These are phyloP conservation scores for Tenrec ecaudatus DNA, from an alignment of 2,113 vertebrate species.

Conservation along the genomic window DNA sequence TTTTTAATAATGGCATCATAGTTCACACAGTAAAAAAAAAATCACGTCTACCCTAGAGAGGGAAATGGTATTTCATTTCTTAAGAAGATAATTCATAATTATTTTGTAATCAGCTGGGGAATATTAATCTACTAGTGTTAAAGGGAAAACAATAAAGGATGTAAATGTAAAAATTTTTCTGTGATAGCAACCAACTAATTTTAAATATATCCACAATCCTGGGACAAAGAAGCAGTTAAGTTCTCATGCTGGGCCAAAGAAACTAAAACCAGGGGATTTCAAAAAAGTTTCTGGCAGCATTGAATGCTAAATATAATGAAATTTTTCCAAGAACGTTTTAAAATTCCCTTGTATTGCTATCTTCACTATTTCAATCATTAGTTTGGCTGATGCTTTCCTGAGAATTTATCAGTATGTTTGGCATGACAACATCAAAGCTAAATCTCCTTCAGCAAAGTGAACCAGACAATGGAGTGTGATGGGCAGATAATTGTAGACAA, in stretches of 20 bases:
- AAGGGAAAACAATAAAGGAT: conserved; percentile 11
- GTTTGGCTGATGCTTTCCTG: background rate
- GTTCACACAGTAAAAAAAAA: background rate
- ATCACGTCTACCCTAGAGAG: background rate
- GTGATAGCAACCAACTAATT: background rate
- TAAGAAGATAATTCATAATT: background rate
- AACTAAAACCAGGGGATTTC: background rate
- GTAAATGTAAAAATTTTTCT: background rate
- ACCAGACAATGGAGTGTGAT: background rate
- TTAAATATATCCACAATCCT: background rate
- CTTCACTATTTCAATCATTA: background rate
- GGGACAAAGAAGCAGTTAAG: background rate
- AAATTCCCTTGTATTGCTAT: background rate
- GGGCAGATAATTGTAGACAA: background rate
- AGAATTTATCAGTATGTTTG: background rate
- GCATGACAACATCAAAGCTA: background rate
- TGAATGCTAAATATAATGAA: no score
- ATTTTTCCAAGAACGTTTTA: no score
- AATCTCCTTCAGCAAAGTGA: conserved; percentile 29
- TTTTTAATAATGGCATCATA: background rate
- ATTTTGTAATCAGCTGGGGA: background rate
- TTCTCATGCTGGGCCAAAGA: background rate
- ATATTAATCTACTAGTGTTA: background rate
- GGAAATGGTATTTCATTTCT: background rate
- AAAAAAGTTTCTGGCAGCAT: no score